Percentiles rank a stretch among this genome's conserved stretches.
Conservation (phyloP, 2,888 invertebrate genomes). For the Linnaemya tessellans region DNA sequence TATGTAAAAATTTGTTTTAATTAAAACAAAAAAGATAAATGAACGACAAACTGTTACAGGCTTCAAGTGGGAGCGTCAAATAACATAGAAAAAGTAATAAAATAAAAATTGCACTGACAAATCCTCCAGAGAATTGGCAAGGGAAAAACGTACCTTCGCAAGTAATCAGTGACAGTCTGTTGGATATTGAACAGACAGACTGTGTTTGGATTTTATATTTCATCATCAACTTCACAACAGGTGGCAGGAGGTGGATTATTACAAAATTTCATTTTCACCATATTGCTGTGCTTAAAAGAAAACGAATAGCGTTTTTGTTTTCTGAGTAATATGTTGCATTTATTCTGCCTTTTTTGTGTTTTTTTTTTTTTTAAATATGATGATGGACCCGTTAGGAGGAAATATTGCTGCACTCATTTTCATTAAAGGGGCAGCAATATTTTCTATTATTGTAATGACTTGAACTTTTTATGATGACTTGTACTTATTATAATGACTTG, state of each 20-base stretch:
- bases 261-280: not conserved
- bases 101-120: slow-evolving; percentile 2
- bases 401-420: too few relatives aligned
- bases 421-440: too few relatives aligned
- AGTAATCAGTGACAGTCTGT: not conserved
- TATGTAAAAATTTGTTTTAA: slow-evolving; percentile 46
- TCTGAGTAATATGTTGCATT: too few relatives aligned
- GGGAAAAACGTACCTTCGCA: not conserved
- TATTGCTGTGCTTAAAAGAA: too few relatives aligned
- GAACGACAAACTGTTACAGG: slow-evolving; percentile 8
- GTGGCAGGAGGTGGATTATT: not conserved
- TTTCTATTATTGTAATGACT: too few relatives aligned
- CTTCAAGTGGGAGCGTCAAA: not conserved
- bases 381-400: too few relatives aligned
- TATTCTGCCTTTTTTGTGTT: too few relatives aligned
- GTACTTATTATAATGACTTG: too few relatives aligned
- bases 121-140: slow-evolving; percentile 27
- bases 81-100: not conserved
- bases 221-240: not conserved
- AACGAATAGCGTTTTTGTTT: too few relatives aligned
- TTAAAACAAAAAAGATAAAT: slow-evolving; percentile 47
- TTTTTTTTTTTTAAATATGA: too few relatives aligned
- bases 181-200: not conserved
- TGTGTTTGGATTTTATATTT: not conserved
- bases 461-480: too few relatives aligned